These are phyloP conservation scores for Diprion similis DNA, from an alignment of 1,140 invertebrate species.

Conservation along the genomic window DNA sequence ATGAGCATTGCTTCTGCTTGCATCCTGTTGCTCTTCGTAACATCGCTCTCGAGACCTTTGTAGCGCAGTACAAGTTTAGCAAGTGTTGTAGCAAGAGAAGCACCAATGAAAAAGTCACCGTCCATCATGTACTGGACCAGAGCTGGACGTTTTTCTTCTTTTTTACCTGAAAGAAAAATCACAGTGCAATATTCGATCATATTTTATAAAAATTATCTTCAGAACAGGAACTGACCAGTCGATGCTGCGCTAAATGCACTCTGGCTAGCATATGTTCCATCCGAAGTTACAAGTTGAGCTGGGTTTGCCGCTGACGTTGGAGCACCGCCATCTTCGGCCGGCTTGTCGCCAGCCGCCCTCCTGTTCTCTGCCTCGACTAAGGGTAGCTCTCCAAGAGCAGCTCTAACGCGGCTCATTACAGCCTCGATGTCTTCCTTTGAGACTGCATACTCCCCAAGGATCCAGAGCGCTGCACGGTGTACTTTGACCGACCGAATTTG, in stretches of 20 bases:
- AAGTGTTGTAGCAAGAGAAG: conserved; percentile 88
- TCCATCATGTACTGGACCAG: conserved; percentile 89
- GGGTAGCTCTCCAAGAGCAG: conserved; percentile 85
- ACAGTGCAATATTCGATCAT: neutral
- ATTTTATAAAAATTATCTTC: neutral
- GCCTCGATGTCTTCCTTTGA: conserved; percentile 78
- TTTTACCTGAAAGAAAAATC: conserved; percentile 58
- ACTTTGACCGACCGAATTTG: conserved; percentile 86
- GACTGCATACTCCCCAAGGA: conserved; percentile 94
- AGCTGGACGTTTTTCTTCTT: conserved; percentile 76
- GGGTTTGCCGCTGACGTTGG: conserved; percentile 46
- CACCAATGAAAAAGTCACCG: conserved; percentile 96
- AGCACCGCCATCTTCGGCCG: conserved; percentile 58
- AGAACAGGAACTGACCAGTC: conserved; percentile 30
- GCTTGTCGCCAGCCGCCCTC: conserved; percentile 70
- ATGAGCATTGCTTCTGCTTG: conserved; percentile 88
- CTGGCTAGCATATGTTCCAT: conserved; percentile 98
- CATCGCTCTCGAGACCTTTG: conserved; percentile 65
- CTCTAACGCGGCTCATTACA: conserved; percentile 79
- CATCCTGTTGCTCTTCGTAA: conserved; percentile 71
- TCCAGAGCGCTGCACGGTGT: conserved; percentile 96
- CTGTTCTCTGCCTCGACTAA: conserved; percentile 90
- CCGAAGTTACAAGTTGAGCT: conserved; percentile 87
- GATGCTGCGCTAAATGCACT: conserved; percentile 88
- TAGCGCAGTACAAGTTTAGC: conserved; percentile 89